These are phyloP conservation scores for Willisornis vidua DNA, from an alignment of 2,113 vertebrate genomes.

Conservation along the genomic window DNA sequence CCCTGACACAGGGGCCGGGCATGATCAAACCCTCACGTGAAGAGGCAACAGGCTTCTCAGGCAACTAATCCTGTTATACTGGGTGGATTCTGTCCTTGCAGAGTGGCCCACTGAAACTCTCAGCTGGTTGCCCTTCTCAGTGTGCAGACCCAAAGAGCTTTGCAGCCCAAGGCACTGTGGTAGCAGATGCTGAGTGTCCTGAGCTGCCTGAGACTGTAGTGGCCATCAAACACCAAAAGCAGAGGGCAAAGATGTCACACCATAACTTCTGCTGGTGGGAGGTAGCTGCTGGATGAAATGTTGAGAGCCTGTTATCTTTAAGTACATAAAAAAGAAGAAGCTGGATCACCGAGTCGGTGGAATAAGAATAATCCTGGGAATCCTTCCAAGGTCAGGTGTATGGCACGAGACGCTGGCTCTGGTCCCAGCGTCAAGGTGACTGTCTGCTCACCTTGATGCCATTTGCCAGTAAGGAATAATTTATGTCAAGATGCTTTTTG, in stretches of 20 bases:
- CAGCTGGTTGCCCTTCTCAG: not conserved
- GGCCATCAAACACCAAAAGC: not conserved
- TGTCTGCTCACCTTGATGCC: conserved; percentile 11
- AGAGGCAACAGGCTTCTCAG: not conserved
- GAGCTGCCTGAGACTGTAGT: not conserved
- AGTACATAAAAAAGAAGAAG: not conserved
- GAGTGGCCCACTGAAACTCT: not conserved
- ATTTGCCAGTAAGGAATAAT: not conserved
- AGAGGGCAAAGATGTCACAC: not conserved
- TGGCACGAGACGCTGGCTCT: not conserved
- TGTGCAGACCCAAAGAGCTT: not conserved
- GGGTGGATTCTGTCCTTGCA: not conserved
- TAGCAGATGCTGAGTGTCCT: not conserved
- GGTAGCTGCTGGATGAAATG: not conserved
- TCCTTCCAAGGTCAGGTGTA: not conserved
- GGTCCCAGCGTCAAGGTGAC: not conserved
- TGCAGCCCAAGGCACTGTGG: not conserved
- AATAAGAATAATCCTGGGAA: conserved; percentile 15
- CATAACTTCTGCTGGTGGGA: not conserved
- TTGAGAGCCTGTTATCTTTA: not conserved
- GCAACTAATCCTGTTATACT: not conserved
- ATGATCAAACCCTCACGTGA: not conserved
- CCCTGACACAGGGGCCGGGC: accelerated
- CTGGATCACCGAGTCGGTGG: not conserved
- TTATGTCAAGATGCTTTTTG: not conserved